Conservation (phyloP, 2,113 vertebrate genomes). For the Mastomys coucha region DNA sequence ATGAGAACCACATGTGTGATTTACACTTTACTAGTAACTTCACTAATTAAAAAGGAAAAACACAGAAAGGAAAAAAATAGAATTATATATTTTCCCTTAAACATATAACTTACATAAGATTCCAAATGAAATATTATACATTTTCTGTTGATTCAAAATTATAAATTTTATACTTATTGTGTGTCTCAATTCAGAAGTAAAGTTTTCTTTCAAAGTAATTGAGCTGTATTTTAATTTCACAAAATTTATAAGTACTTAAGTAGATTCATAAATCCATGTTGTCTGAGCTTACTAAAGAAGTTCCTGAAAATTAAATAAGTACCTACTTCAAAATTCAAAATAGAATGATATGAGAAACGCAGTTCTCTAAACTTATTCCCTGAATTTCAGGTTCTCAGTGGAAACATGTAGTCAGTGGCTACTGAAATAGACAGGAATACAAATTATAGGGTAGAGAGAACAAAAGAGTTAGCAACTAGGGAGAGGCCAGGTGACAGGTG, state of each 20-base stretch:
- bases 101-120: neutral
- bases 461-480: neutral
- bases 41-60: slow-evolving; percentile 5
- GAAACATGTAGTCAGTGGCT: neutral
- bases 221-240: neutral
- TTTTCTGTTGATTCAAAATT: neutral
- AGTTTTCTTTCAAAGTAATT: neutral
- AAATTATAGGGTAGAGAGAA: neutral
- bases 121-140: neutral
- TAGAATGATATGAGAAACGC: neutral
- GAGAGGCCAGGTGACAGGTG: neutral
- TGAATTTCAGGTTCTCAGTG: neutral
- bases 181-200: slow-evolving; percentile 3
- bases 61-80: neutral
- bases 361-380: neutral
- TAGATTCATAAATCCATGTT: neutral
- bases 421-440: neutral
- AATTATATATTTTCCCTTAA: slow-evolving; percentile 25
- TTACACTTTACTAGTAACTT: neutral
- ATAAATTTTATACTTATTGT: neutral
- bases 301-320: slow-evolving; percentile 1
- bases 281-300: neutral
- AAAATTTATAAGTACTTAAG: slow-evolving; percentile 13
- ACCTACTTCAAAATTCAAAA: neutral
- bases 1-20: neutral